These are phyloP conservation scores for Hylyphantes graminicola DNA, from an alignment of 1,140 invertebrate species.

Conservation along the genomic window DNA sequence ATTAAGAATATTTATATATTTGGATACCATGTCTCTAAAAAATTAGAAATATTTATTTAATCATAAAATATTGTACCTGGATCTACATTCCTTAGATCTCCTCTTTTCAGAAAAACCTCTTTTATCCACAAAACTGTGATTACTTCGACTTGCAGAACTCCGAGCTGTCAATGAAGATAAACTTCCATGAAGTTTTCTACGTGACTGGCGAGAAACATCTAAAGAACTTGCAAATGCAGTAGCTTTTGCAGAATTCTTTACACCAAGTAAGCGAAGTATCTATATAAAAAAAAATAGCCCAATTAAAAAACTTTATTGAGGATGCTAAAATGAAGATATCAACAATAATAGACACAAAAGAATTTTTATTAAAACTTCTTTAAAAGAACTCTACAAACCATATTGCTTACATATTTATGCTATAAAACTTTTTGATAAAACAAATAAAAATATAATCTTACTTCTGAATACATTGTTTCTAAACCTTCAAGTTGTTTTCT, in stretches of 20 bases:
- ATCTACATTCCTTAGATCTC: constrained; percentile 38
- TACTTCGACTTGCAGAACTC: constrained; percentile 53
- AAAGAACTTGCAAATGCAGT: constrained; percentile 63
- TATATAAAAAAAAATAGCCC: constrained; percentile 65
- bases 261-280: constrained; percentile 83
- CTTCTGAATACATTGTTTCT: constrained; percentile 88
- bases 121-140: constrained; percentile 54
- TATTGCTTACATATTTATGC: no score
- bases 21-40: background rate
- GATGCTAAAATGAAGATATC: no score
- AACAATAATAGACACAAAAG: no score
- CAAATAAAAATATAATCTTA: constrained; percentile 62
- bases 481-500: constrained; percentile 85
- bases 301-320: background rate
- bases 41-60: background rate
- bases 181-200: constrained; percentile 74
- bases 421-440: no score
- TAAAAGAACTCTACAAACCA: no score
- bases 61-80: constrained; percentile 29
- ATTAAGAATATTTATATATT: background rate
- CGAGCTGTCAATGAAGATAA: constrained; percentile 77
- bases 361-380: no score
- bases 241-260: constrained; percentile 70
- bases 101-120: constrained; percentile 51
- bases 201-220: constrained; percentile 56